phyloP scores from a whole-genome alignment of 2,797 vertebrate species.

The Melanotaenia nigrans region DNA sequence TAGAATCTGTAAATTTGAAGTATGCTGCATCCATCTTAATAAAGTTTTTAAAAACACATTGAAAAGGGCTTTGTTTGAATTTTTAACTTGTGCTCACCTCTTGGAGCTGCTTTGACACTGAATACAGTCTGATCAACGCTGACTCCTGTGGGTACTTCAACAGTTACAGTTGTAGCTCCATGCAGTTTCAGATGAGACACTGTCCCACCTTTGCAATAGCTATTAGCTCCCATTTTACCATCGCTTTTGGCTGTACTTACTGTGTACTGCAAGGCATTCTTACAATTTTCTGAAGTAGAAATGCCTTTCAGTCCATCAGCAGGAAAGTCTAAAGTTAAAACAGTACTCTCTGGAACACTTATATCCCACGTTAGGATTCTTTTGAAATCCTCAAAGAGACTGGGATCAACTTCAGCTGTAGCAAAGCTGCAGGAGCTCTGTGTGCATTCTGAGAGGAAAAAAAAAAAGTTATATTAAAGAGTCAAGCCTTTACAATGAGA shows the following conservation, averaged over 20 bases:
- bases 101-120: conserved; percentile 40
- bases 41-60: background rate
- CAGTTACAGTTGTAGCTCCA: conserved; percentile 36
- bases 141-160: conserved; percentile 55
- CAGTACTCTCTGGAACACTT: conserved; percentile 53
- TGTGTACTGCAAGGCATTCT: conserved; percentile 44
- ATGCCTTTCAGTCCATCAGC: conserved; percentile 42
- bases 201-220: conserved; percentile 58
- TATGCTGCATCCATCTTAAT: no score
- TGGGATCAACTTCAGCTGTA: conserved; percentile 76
- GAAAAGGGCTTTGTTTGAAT: background rate
- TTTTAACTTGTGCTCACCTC: conserved; percentile 43
- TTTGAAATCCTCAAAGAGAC: conserved; percentile 81
- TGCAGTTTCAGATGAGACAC: conserved; percentile 46
- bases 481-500: background rate
- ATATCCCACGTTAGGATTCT: conserved; percentile 86
- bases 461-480: background rate
- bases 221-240: conserved; percentile 21
- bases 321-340: conserved; percentile 85
- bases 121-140: conserved; percentile 46
- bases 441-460: conserved; percentile 68
- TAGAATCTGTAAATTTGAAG: background rate
- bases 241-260: conserved; percentile 47
- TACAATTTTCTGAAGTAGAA: conserved; percentile 38
- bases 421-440: conserved; percentile 76